These are phyloP conservation scores for Autographa pulchrina DNA, from an alignment of 2,888 invertebrate genomes.

Conservation along the genomic window DNA sequence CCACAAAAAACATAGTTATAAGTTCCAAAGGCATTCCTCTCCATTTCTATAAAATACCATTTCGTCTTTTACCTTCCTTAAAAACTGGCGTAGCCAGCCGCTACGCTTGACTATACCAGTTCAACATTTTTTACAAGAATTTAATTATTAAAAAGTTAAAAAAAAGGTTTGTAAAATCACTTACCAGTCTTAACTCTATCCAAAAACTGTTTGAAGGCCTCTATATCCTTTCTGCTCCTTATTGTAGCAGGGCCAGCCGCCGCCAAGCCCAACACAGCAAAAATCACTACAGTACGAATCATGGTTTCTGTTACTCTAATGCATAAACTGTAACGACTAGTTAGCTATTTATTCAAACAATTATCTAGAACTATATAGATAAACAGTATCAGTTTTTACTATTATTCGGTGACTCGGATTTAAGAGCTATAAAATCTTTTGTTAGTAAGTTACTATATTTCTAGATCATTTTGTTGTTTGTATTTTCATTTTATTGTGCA, in stretches of 20 bases:
- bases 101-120: too few species aligned
- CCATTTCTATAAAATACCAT: too few species aligned
- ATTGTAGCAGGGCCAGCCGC: constrained; percentile 71
- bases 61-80: too few species aligned
- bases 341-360: constrained; percentile 56
- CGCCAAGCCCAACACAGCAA: constrained; percentile 68
- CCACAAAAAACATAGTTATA: too few species aligned
- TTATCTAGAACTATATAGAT: constrained; percentile 55
- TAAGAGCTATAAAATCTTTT: constrained; percentile 34
- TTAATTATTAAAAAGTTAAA: not conserved
- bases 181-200: constrained; percentile 76
- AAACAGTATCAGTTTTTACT: constrained; percentile 58
- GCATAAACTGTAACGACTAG: constrained; percentile 11
- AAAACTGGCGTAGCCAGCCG: too few species aligned
- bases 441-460: constrained; percentile 1
- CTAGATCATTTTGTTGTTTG: not conserved
- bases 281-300: constrained; percentile 63
- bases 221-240: constrained; percentile 74
- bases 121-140: too few species aligned
- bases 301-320: constrained; percentile 57
- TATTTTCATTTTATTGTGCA: not conserved
- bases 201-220: constrained; percentile 77
- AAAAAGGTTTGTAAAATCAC: constrained; percentile 29
- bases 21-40: too few species aligned
- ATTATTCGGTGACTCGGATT: constrained; percentile 43